Base-by-base conservation (phyloP, 2,888 invertebrate species). In the Drosophila yooni region DNA sequence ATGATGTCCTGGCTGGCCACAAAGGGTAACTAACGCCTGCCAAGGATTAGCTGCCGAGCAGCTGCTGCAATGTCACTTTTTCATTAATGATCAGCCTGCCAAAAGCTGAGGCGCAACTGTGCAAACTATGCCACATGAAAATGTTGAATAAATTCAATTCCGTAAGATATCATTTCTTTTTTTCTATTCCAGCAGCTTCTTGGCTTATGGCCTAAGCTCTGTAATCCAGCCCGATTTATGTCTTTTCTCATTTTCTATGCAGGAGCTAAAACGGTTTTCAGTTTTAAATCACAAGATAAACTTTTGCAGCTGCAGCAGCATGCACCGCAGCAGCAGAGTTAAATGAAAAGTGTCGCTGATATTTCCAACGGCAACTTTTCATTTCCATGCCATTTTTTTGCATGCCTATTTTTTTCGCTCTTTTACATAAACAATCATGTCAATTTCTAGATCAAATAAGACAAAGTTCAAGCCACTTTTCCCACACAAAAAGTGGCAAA, bases 361-460 rank as follows among this genome's bases (percentile, higher is more conserved):
- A 64, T 75, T 74, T 69, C 52, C 50, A 70, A 54, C 2, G 21
- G 0, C 46, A 79, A 74, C 29, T 79, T 79, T 77, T 65, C 25
- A 58, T 60, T 59, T 65, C 38, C 46, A 64, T 68, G 59, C 70
- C 48, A 43, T 59, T 34, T 48, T 54, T 36, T 46, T 36, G n/a
- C n/a, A 40, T 31, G 29, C 33, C 18, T 29, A 27, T 29, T 33
- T 57, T 29, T 65, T 27, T 66, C 25, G 25, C 25, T 46, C 8
- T 70, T 77, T 63, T 78, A 82, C 88, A 89, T 84, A 89, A 84
- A 82, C 82, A 84, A 89, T 87, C 80, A 82, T 85, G 89, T 85
- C 85, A 87, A 84, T 84, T 82, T 82, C 82, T 73, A 76, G 82
- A 89, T 82, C 88, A 84, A 85, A 85, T 89, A 89, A 82, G 78